These are phyloP conservation scores for Simalia tracyae DNA, from an alignment of 2,797 vertebrate genomes.

Conservation along the genomic window DNA sequence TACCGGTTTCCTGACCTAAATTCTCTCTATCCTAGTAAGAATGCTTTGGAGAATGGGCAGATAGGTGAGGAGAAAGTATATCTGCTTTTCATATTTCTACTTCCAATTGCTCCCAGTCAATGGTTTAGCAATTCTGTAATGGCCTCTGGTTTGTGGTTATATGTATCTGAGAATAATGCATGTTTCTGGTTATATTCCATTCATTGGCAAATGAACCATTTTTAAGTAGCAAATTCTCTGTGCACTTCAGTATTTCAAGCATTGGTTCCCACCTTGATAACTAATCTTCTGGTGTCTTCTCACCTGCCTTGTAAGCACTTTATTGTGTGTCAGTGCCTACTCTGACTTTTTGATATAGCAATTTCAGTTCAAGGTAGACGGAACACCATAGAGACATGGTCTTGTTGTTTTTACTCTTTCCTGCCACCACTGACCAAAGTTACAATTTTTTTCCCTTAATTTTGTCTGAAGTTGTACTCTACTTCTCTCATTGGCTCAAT, in stretches of 20 bases:
- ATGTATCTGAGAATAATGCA: background rate
- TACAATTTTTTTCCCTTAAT: background rate
- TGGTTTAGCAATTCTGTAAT: background rate
- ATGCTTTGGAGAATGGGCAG: background rate
- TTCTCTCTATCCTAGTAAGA: background rate
- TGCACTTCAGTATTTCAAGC: background rate
- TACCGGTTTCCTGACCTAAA: background rate
- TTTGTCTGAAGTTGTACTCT: background rate
- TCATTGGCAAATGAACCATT: background rate
- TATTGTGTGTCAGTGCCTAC: background rate
- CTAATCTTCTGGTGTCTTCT: background rate
- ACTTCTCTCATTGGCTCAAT: background rate
- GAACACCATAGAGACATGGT: background rate
- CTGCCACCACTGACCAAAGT: background rate
- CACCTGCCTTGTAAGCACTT: background rate
- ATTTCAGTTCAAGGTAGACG: background rate
- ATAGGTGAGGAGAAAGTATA: background rate
- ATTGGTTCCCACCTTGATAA: background rate
- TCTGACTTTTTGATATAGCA: background rate
- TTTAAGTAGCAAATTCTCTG: background rate
- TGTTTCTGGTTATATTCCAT: background rate
- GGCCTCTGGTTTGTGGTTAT: background rate
- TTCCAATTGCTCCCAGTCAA: background rate
- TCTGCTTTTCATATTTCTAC: background rate
- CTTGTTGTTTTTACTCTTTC: slow-evolving; percentile 3